These are phyloP conservation scores for Lasioglossum albipes DNA, from an alignment of 1,140 invertebrate species.

Conservation along the genomic window DNA sequence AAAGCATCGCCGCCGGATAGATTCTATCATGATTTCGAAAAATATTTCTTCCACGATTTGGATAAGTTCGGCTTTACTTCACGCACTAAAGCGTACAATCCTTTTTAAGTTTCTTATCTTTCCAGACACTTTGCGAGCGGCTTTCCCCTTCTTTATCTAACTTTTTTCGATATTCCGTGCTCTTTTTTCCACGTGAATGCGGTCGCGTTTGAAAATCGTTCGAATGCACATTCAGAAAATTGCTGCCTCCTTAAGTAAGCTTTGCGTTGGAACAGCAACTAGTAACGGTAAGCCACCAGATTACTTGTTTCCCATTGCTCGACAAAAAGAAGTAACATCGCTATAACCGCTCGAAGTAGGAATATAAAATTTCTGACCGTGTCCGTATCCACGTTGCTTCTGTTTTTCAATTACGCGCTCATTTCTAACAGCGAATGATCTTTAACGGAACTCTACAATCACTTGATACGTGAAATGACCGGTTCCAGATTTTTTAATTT, in stretches of 20 bases:
- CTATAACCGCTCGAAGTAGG: background rate
- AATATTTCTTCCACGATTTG: background rate
- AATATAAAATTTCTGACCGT: too few relatives aligned
- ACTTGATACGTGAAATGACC: too few relatives aligned
- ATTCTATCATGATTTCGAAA: background rate
- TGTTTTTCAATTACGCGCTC: background rate
- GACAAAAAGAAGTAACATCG: background rate
- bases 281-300: constrained; percentile 1
- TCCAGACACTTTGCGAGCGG: background rate
- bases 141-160: background rate
- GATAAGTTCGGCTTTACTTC: constrained; percentile 3
- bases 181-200: background rate
- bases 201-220: constrained; percentile 25
- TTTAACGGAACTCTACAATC: too few relatives aligned
- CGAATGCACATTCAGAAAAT: constrained; percentile 1
- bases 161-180: background rate
- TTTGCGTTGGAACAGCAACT: background rate
- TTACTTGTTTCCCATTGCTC: background rate
- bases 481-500: too few relatives aligned
- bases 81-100: too few relatives aligned
- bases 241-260: constrained; percentile 13
- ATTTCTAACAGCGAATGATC: background rate
- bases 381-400: background rate
- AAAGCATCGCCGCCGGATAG: background rate
- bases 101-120: constrained; percentile 18